These are phyloP conservation scores for Boleophthalmus pectinirostris DNA, from an alignment of 2,113 vertebrate genomes.

Conservation along the genomic window DNA sequence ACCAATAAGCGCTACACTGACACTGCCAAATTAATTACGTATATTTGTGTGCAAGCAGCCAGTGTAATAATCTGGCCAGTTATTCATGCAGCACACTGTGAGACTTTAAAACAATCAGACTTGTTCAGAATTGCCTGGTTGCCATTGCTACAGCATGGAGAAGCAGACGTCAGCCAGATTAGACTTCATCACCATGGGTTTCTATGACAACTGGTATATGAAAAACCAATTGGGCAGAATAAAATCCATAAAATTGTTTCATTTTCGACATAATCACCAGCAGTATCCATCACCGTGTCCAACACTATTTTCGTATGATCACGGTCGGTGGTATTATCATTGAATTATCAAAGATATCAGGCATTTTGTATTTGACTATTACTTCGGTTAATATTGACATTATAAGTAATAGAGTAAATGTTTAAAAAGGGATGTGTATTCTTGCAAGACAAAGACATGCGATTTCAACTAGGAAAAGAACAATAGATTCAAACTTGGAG, in stretches of 20 bases:
- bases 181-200: neutral
- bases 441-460: slow-evolving; percentile 14
- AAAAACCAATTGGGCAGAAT: slow-evolving; percentile 1
- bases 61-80: neutral
- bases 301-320: neutral
- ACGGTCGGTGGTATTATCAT: neutral
- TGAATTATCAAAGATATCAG: neutral
- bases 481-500: slow-evolving; percentile 12
- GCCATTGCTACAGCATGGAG: neutral
- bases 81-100: slow-evolving; percentile 15
- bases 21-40: slow-evolving; percentile 21
- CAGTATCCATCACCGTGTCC: neutral
- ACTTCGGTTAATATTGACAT: slow-evolving; percentile 34
- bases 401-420: slow-evolving; percentile 31
- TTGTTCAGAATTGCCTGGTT: slow-evolving; percentile 2
- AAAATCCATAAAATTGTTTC: neutral
- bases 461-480: slow-evolving; percentile 29
- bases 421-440: slow-evolving; percentile 21
- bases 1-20: slow-evolving; percentile 6
- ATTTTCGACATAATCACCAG: neutral
- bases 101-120: slow-evolving; percentile 5
- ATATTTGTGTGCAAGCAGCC: neutral
- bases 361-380: slow-evolving; percentile 2
- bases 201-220: slow-evolving; percentile 11
- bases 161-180: neutral